These are phyloP conservation scores for Aphelenchoides besseyi DNA, from an alignment of 1,140 invertebrate genomes.

Conservation along the genomic window DNA sequence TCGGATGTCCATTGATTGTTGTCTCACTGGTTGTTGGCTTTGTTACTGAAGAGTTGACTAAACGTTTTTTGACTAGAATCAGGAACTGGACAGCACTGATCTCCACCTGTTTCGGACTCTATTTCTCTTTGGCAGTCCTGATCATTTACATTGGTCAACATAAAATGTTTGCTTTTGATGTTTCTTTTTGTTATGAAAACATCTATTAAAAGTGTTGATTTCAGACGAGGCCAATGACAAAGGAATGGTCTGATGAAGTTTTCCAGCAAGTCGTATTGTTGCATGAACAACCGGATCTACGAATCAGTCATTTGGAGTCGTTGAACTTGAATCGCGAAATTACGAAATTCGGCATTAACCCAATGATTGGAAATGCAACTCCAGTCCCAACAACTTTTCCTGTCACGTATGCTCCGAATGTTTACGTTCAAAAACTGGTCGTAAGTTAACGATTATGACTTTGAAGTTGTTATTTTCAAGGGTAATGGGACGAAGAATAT, in stretches of 20 bases:
- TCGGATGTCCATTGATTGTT: not conserved
- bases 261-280: not conserved
- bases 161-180: not conserved
- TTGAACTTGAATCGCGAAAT: conserved; percentile 4
- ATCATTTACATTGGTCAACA: not conserved
- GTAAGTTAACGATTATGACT: not conserved
- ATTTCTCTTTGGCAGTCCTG: not conserved
- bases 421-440: not conserved
- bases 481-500: not conserved
- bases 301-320: not conserved
- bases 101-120: not conserved
- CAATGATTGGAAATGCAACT: not conserved
- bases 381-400: not conserved
- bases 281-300: not conserved
- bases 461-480: not conserved
- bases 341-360: not conserved
- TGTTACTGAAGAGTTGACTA: not conserved
- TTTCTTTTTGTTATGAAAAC: not conserved
- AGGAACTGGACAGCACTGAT: not conserved
- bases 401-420: not conserved
- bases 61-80: not conserved
- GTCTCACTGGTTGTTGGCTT: not conserved
- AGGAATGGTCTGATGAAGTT: not conserved
- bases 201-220: not conserved
- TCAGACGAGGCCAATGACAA: not conserved